Percentiles rank a stretch among this genome's conserved stretches.
These are phyloP conservation scores for Chiroxiphia lanceolata DNA, from an alignment of 2,797 vertebrate species.

Conservation along the genomic window DNA sequence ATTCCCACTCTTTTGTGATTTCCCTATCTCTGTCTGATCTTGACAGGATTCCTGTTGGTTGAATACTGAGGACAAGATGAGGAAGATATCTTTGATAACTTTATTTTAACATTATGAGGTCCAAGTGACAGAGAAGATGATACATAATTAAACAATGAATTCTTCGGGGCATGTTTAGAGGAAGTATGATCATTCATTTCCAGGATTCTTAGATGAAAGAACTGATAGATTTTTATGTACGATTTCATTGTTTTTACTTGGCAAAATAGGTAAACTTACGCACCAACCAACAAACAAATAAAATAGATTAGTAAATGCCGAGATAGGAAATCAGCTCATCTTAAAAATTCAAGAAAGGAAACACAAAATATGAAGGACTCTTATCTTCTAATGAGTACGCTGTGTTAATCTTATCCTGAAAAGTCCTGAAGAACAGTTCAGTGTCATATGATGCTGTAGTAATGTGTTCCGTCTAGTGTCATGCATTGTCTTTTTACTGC, in stretches of 20 bases:
- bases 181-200: neutral
- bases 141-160: neutral
- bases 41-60: neutral
- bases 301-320: neutral
- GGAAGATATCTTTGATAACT: neutral
- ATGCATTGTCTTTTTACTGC: neutral
- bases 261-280: neutral
- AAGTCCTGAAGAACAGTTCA: neutral
- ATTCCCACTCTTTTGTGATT: neutral
- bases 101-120: neutral
- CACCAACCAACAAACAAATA: neutral
- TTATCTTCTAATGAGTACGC: neutral
- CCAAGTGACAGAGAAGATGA: neutral
- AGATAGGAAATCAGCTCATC: neutral
- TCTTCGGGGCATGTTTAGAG: neutral
- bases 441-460: neutral
- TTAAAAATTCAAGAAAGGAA: neutral
- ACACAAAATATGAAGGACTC: neutral
- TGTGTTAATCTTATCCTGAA: neutral
- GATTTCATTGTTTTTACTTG: neutral
- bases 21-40: neutral
- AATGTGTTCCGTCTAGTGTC: neutral
- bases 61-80: neutral
- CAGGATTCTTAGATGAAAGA: neutral
- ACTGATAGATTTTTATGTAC: neutral